These are phyloP conservation scores for Falco punctatus DNA, from an alignment of 2,113 vertebrate species.

Conservation along the genomic window DNA sequence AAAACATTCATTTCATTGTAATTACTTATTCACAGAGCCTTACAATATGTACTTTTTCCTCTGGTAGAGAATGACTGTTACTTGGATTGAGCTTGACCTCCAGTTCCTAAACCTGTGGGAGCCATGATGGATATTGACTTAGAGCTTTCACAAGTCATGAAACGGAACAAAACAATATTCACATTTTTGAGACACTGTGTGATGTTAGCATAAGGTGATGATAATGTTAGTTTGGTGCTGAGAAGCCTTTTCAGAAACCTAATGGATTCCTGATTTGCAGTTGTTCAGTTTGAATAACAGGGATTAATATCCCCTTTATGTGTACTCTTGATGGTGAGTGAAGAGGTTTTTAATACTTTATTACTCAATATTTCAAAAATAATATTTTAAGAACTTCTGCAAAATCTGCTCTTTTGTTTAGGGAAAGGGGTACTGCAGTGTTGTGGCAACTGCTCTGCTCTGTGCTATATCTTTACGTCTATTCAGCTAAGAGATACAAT, in stretches of 20 bases:
- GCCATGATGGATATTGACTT: not conserved
- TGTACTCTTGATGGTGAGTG: not conserved
- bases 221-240: not conserved
- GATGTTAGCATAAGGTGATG: not conserved
- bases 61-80: not conserved
- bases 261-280: not conserved
- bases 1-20: slow-evolving; percentile 19
- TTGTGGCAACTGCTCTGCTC: not conserved
- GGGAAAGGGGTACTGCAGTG: not conserved
- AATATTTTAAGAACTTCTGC: not conserved
- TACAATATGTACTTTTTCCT: not conserved
- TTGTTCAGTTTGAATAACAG: not conserved
- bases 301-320: not conserved
- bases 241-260: not conserved
- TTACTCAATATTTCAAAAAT: not conserved
- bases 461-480: not conserved
- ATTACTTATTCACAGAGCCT: not conserved
- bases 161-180: not conserved
- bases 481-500: accelerated
- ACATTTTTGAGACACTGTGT: not conserved
- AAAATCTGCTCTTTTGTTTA: not conserved
- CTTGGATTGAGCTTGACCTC: not conserved
- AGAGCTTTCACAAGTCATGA: not conserved
- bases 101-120: not conserved
- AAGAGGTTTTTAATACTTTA: not conserved